Conservation (phyloP, 2,888 invertebrate genomes). For the Chalcosyrphus nemorum region DNA sequence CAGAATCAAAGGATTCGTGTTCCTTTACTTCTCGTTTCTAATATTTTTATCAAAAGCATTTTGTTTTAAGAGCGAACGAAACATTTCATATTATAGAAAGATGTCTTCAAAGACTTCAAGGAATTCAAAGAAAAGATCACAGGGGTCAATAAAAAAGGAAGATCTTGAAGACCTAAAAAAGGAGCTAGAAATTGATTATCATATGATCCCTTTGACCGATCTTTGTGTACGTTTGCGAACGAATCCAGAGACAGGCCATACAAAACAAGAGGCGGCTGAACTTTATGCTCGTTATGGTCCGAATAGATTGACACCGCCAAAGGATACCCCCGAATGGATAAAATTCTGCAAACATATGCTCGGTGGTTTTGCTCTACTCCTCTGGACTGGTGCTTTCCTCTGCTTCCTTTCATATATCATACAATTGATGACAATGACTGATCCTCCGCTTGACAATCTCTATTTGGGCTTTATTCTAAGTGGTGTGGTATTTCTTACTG, state of each 20-base stretch:
- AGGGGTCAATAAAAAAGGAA: neutral
- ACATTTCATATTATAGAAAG: too few relatives aligned
- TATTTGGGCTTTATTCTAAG: slow-evolving; percentile 86
- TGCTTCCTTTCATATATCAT: slow-evolving; percentile 86
- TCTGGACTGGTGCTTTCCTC: slow-evolving; percentile 90
- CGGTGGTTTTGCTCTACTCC: slow-evolving; percentile 89
- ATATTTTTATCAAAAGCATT: too few relatives aligned
- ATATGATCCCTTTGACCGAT: slow-evolving; percentile 91
- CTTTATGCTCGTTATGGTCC: slow-evolving; percentile 85
- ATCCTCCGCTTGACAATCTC: slow-evolving; percentile 84
- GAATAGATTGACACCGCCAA: slow-evolving; percentile 89
- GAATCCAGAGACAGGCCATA: slow-evolving; percentile 90
- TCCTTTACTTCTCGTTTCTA: too few relatives aligned
- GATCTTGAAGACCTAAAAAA: slow-evolving; percentile 10
- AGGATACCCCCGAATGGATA: slow-evolving; percentile 88
- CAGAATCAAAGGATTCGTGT: too few relatives aligned
- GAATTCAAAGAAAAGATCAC: too few relatives aligned
- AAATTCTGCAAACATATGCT: slow-evolving; percentile 84
- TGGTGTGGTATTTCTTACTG: slow-evolving; percentile 87
- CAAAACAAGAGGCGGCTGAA: slow-evolving; percentile 84
- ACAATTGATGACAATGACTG: slow-evolving; percentile 80
- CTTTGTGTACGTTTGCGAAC: slow-evolving; percentile 95
- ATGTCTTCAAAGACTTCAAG: too few relatives aligned
- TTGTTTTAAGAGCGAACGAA: too few relatives aligned
- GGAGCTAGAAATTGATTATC: slow-evolving; percentile 66